phyloP scores from a whole-genome alignment of 2,797 vertebrate species.

The Sebastes jordani region DNA sequence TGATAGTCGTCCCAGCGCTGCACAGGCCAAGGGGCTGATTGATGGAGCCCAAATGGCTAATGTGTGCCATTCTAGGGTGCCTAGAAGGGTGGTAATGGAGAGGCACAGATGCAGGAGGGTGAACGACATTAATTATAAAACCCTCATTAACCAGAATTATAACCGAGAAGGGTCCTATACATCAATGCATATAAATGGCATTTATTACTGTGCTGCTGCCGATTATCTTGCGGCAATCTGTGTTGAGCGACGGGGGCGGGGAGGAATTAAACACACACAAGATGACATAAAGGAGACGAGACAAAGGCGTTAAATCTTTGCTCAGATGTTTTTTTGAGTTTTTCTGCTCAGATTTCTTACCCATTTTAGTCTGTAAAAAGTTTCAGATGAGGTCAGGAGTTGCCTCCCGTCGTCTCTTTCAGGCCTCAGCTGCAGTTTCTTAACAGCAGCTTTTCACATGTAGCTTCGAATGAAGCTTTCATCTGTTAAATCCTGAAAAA shows the following conservation, averaged over 20 bases:
- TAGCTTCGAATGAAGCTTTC: background rate
- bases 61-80: slow-evolving; percentile 6
- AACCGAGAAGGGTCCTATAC: background rate
- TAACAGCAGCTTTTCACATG: background rate
- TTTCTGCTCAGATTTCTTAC: background rate
- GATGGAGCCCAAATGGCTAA: slow-evolving; percentile 26
- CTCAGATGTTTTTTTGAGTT: background rate
- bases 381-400: background rate
- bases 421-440: background rate
- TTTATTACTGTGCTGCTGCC: background rate
- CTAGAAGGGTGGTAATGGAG: slow-evolving; percentile 1
- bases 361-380: too few relatives aligned
- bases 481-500: background rate
- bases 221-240: background rate
- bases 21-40: slow-evolving; percentile 13
- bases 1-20: background rate
- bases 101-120: slow-evolving; percentile 22
- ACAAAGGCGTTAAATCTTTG: background rate
- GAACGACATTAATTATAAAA: slow-evolving; percentile 27
- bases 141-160: slow-evolving; percentile 42
- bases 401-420: background rate
- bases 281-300: background rate
- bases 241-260: background rate
- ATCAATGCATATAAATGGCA: slow-evolving; percentile 2
- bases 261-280: background rate